Evolutionary conservation across 1,140 invertebrate species (phyloP), one percentile per base, ranked within the genome.

Genomic region (Harlomillsia oculata): DNA sequence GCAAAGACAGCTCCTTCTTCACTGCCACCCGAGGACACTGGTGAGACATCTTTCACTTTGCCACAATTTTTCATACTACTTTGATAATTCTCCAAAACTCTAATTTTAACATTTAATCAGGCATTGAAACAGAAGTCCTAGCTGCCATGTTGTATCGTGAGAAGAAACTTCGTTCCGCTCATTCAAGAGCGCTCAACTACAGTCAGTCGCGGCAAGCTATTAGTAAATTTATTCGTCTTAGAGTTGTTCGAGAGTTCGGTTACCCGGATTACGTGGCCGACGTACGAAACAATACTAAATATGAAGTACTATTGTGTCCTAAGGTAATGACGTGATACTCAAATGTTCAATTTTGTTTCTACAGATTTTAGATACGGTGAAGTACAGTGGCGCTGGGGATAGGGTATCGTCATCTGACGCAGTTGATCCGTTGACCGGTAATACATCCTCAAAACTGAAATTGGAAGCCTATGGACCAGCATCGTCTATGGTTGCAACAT

Each of bases 211-310:
- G 55, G 23, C 52, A 58, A 41, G 45, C 45, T 13, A 50, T 56
- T 20, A 43, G 51, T 18, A 30, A 84, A 68, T 80, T 86, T 76
- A 82, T 95, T 28, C 82, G 89, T 40, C 72, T 96, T 54, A 77
- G 90, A 5, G 89, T 94, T 1, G 91, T 95, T 0, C 77, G 93
- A 30, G 92, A 97, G 71, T 92, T 94, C 71, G 92, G 92, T 68
- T 77, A 94, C 34, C 93, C 93, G 0, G 93, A 97, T 71, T 79
- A 84, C 8, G 88, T 92, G 11, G 86, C 89, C 0, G 86, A 93
- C 71, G 77, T 90, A 54, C 30, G 28, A 21, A 23, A 13, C 21
- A 44, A 20, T 5, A 44, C 20, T 18, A 39, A 39, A 5, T n/a
- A 40, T 16, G 18, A n/a, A n/a, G n/a, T n/a, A n/a, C n/a, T n/a